Evolutionary conservation across 2,888 invertebrate genomes (phyloP).

Genomic region (Scelioninae gen. 2): DNA sequence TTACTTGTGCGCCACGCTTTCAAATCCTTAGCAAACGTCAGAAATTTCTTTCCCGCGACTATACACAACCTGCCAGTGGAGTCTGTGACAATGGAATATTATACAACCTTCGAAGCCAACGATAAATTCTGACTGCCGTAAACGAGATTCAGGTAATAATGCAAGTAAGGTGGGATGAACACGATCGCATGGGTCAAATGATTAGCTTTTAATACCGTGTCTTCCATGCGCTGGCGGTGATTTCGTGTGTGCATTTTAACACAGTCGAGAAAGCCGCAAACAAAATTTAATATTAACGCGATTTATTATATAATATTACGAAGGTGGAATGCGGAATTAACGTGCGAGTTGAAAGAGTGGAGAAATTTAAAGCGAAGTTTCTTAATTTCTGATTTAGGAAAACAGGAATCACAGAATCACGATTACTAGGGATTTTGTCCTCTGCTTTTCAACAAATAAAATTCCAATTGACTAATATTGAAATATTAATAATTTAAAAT

Average conservation of each 20-base stretch:
- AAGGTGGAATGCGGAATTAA: neutral
- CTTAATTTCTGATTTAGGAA: too few relatives aligned
- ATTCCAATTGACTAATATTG: too few relatives aligned
- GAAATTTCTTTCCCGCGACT: constrained; percentile 31
- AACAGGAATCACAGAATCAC: too few relatives aligned
- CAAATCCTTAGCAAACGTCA: constrained; percentile 11
- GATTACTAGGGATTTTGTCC: too few relatives aligned
- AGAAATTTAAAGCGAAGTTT: too few relatives aligned
- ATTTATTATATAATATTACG: neutral
- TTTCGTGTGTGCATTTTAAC: constrained; percentile 11
- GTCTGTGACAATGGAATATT: constrained; percentile 31
- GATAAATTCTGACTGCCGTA: constrained; percentile 27
- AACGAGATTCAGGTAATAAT: constrained; percentile 23
- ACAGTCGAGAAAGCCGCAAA: neutral
- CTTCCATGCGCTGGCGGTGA: neutral
- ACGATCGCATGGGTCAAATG: constrained; percentile 19
- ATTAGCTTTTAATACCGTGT: constrained; percentile 18
- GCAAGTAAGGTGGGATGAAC: constrained; percentile 2
- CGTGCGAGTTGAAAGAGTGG: neutral
- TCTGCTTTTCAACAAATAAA: too few relatives aligned
- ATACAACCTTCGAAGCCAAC: constrained; percentile 31
- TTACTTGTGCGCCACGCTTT: constrained; percentile 23
- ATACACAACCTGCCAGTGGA: constrained; percentile 34
- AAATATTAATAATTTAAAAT: too few relatives aligned
- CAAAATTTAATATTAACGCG: neutral